phyloP scores from a whole-genome alignment of 2,113 vertebrate genomes.

The Prietella phreatophila region DNA sequence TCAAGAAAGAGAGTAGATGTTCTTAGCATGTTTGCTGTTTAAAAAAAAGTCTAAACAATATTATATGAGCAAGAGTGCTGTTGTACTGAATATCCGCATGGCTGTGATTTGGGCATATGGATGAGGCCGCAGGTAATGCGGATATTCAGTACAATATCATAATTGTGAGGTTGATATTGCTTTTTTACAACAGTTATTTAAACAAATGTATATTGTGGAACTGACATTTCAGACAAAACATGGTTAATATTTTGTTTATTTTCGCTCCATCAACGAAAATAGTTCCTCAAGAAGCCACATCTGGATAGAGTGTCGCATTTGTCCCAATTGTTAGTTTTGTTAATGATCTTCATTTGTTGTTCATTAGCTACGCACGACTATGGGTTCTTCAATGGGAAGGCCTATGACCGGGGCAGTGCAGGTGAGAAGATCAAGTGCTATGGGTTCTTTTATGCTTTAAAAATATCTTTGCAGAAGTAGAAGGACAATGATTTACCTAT shows the following conservation, averaged over 20 bases:
- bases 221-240: not conserved
- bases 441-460: not conserved
- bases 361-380: constrained; percentile 77
- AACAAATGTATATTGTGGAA: not conserved
- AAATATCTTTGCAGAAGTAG: constrained; percentile 21
- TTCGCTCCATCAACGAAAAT: not conserved
- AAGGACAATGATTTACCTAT: not conserved
- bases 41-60: constrained; percentile 6
- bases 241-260: not conserved
- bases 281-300: not conserved
- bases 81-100: not conserved
- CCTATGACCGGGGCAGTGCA: constrained; percentile 86
- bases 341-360: constrained; percentile 31
- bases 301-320: not conserved
- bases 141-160: not conserved
- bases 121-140: not conserved
- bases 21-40: constrained; percentile 34
- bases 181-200: not conserved
- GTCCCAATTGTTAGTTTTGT: not conserved
- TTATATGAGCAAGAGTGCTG: not conserved
- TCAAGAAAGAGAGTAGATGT: not conserved
- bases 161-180: not conserved
- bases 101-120: not conserved
- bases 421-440: constrained; percentile 69
- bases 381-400: constrained; percentile 86